Evolutionary conservation across 2,888 invertebrate species (phyloP).

Genomic region (Altica lythri): DNA sequence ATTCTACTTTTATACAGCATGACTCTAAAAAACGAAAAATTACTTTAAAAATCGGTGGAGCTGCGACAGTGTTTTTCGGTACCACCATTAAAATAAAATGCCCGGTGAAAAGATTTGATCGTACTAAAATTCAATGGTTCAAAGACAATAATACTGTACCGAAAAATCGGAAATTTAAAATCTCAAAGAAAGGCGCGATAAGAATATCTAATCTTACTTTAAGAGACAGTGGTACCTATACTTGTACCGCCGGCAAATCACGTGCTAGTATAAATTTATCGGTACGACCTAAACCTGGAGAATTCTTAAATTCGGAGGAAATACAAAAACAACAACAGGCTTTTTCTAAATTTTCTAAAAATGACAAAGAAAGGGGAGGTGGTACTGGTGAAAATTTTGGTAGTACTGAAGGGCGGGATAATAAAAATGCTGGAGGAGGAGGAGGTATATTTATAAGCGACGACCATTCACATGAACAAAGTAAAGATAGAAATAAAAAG

Average conservation of each 20-base stretch:
- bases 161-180: conserved; percentile 82
- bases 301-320: conserved; percentile 81
- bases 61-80: conserved; percentile 87
- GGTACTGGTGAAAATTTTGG: conserved; percentile 49
- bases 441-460: conserved; percentile 59
- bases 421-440: conserved; percentile 54
- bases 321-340: conserved; percentile 60
- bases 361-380: conserved; percentile 55
- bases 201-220: conserved; percentile 81
- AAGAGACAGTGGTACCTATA: conserved; percentile 83
- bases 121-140: conserved; percentile 86
- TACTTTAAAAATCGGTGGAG: conserved; percentile 86
- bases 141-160: conserved; percentile 80
- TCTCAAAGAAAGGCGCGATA: conserved; percentile 89
- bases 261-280: conserved; percentile 79
- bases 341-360: no score
- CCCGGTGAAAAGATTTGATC: conserved; percentile 82
- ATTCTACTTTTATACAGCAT: conserved; percentile 82
- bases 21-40: conserved; percentile 81
- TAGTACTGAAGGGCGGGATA: no score
- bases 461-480: conserved; percentile 69
- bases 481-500: conserved; percentile 59
- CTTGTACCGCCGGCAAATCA: conserved; percentile 83
- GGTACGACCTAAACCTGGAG: conserved; percentile 78
- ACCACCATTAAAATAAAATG: conserved; percentile 93